phyloP scores from a whole-genome alignment of 2,797 vertebrate genomes.

The Mormyrus proboscirostris region DNA sequence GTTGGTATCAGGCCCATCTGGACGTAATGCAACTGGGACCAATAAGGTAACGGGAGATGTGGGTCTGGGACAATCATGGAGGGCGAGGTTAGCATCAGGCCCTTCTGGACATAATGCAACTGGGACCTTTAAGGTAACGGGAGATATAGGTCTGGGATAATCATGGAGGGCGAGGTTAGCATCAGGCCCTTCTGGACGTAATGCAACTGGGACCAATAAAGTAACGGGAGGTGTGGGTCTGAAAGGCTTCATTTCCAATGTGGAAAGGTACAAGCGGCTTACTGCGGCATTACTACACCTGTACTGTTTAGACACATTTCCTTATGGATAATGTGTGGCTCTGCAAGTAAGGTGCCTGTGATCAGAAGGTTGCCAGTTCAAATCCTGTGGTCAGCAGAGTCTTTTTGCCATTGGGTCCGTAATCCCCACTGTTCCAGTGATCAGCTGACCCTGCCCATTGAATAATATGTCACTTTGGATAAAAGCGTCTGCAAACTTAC shows the following conservation, averaged over 20 bases:
- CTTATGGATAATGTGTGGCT: not conserved
- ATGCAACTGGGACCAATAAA: not conserved
- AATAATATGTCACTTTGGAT: not conserved
- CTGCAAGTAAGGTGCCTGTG: not conserved
- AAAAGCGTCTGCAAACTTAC: not conserved
- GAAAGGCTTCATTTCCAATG: not conserved
- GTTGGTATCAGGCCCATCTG: not conserved
- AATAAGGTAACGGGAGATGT: not conserved
- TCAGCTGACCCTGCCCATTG: not conserved
- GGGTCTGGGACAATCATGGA: not conserved
- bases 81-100: not conserved
- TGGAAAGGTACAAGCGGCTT: not conserved
- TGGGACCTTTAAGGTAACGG: not conserved
- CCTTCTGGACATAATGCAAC: fast-evolving
- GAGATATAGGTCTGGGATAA: not conserved
- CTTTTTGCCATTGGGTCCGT: not conserved
- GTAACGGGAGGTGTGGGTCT: not conserved
- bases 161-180: not conserved
- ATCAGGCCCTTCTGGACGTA: not conserved
- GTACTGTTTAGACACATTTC: not conserved
- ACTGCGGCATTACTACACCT: not conserved
- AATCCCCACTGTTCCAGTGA: not conserved
- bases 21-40: not conserved
- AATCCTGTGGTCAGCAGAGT: not conserved
- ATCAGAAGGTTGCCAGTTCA: not conserved